Conservation (phyloP, 23 tunicate species). For the Oikopleura dioica region DNA sequence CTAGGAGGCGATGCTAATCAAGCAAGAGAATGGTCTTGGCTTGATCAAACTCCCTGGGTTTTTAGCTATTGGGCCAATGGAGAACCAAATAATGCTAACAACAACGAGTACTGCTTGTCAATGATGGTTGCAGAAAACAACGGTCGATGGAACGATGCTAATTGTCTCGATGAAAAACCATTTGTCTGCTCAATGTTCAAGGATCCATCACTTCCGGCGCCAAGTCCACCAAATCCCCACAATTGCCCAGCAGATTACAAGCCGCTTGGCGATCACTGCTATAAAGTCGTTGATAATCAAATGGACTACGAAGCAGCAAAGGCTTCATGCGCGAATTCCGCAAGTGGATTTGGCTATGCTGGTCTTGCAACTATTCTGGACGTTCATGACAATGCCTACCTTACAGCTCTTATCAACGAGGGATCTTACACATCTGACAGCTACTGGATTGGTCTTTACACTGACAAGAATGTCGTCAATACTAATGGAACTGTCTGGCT, state of each 20-base stretch:
- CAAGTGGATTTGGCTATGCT: slow-evolving; percentile 19
- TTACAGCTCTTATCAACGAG: not conserved
- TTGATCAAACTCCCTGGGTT: not conserved
- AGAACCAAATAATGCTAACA: slow-evolving; percentile 10
- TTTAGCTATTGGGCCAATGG: not conserved
- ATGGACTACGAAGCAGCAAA: slow-evolving; percentile 29
- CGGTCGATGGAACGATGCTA: slow-evolving; percentile 6
- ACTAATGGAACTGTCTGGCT: not conserved
- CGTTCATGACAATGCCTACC: not conserved
- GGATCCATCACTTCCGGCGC: not conserved
- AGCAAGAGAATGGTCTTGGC: not conserved
- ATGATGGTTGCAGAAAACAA: not conserved
- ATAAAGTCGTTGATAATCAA: slow-evolving; percentile 7
- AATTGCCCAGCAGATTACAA: slow-evolving; percentile 46
- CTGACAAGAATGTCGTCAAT: too few relatives aligned
- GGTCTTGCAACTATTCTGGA: not conserved
- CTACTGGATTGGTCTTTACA: not conserved
- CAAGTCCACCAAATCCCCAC: slow-evolving; percentile 3
- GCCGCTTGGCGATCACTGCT: slow-evolving; percentile 39
- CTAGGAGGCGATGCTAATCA: not conserved
- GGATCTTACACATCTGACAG: not conserved
- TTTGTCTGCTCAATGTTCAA: not conserved
- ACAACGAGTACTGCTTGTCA: slow-evolving; percentile 9
- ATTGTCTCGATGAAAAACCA: not conserved
- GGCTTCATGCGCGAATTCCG: slow-evolving; percentile 24